Evolutionary conservation across 64 coral and sea anemone species (phyloP).

Genomic region (Acropora yongei): DNA sequence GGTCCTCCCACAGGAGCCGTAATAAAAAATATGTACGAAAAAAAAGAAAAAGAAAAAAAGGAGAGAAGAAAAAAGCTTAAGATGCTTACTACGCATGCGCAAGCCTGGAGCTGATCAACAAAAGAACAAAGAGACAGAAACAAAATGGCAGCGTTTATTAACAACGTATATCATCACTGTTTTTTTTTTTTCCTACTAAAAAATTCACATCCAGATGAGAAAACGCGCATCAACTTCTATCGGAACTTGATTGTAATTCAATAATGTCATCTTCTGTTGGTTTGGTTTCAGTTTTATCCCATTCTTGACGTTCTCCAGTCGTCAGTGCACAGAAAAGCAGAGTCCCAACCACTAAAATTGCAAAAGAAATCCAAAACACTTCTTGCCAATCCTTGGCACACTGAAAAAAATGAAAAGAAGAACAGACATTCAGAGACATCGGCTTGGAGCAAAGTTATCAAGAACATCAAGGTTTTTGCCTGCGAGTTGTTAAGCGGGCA

Average conservation of each 20-base stretch:
- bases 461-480: not conserved
- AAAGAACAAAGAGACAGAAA: too few relatives aligned
- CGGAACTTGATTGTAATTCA: not conserved
- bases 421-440: not conserved
- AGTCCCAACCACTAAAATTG: slow-evolving; percentile 51
- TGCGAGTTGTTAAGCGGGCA: too few relatives aligned
- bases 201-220: not conserved
- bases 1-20: too few relatives aligned
- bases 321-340: slow-evolving; percentile 63
- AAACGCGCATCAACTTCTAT: not conserved
- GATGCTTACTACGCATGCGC: too few relatives aligned
- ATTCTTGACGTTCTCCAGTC: slow-evolving; percentile 73
- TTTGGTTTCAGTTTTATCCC: slow-evolving; percentile 54
- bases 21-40: too few relatives aligned
- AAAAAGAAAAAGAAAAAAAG: too few relatives aligned
- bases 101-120: too few relatives aligned
- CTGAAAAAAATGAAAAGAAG: slow-evolving; percentile 23
- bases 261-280: not conserved
- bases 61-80: too few relatives aligned
- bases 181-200: too few relatives aligned
- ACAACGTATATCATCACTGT: too few relatives aligned
- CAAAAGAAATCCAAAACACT: slow-evolving; percentile 79
- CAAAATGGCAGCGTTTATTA: too few relatives aligned
- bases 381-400: slow-evolving; percentile 68
- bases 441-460: not conserved